These are phyloP conservation scores for Brachionus paranguensis DNA, from an alignment of 1,140 invertebrate species.

Conservation along the genomic window DNA sequence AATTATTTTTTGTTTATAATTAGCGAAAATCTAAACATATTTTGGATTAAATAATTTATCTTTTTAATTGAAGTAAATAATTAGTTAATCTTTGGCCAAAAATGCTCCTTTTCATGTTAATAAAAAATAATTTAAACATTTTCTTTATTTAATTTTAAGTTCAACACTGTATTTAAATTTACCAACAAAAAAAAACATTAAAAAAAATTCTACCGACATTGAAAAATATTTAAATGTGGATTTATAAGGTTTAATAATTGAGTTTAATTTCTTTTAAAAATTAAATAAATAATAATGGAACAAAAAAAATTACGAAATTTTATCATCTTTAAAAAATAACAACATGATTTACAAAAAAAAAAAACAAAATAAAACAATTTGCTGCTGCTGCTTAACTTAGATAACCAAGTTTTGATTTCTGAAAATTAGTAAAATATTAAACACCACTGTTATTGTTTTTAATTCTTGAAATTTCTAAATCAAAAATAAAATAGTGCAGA, in stretches of 20 bases:
- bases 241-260: neutral
- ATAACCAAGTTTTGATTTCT: neutral
- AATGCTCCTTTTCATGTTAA: no score
- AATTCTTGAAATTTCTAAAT: neutral
- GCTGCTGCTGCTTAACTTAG: neutral
- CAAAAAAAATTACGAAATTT: neutral
- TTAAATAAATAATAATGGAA: conserved; percentile 15
- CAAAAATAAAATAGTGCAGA: neutral
- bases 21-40: no score
- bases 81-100: no score
- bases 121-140: neutral
- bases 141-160: conserved; percentile 18
- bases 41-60: no score
- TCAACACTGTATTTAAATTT: conserved; percentile 23
- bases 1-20: no score
- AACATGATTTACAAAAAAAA: conserved; percentile 16
- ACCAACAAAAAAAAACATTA: conserved; percentile 21
- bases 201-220: conserved; percentile 1
- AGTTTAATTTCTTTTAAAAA: neutral
- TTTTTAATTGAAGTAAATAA: neutral
- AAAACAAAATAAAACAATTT: conserved; percentile 13
- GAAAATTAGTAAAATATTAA: conserved; percentile 4
- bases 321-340: neutral
- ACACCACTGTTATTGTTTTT: conserved; percentile 26
- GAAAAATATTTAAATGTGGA: conserved; percentile 3